phyloP scores from a whole-genome alignment of 1,140 invertebrate genomes.

The Bemisia tabaci region DNA sequence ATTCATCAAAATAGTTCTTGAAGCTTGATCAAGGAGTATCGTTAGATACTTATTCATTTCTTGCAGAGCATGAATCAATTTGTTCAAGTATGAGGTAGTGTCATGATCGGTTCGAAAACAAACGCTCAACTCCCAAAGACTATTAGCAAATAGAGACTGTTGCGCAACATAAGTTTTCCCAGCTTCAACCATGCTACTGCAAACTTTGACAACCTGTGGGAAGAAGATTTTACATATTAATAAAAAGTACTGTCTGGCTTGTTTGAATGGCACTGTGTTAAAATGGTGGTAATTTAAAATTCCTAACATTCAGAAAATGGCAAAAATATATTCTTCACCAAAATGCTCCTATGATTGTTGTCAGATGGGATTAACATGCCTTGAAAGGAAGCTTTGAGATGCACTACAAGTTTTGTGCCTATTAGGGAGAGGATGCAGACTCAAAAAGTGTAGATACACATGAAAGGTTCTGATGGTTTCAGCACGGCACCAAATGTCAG shows the following conservation, averaged over 20 bases:
- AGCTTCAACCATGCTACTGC: constrained; percentile 68
- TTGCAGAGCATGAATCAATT: constrained; percentile 58
- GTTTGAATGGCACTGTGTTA: neutral
- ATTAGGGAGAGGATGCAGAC: no score
- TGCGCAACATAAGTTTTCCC: constrained; percentile 76
- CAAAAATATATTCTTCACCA: no score
- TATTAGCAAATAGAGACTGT: constrained; percentile 70
- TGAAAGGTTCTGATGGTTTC: no score
- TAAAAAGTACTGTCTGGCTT: constrained; percentile 1
- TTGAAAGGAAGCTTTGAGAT: no score
- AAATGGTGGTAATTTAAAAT: constrained; percentile 11
- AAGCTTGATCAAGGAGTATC: constrained; percentile 79
- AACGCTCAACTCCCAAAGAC: constrained; percentile 64
- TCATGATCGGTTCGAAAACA: constrained; percentile 60
- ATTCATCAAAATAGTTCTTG: constrained; percentile 76
- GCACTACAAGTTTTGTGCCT: no score
- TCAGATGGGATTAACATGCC: no score
- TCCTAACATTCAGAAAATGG: constrained; percentile 3
- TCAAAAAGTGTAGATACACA: no score
- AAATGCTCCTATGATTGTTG: no score
- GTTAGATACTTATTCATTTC: constrained; percentile 87
- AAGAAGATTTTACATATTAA: constrained; percentile 16
- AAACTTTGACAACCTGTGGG: constrained; percentile 58
- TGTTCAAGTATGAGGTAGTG: constrained; percentile 50
- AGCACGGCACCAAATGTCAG: no score